Evolutionary conservation across 2,797 vertebrate species (phyloP).

Genomic region (Apodemus agrarius): DNA sequence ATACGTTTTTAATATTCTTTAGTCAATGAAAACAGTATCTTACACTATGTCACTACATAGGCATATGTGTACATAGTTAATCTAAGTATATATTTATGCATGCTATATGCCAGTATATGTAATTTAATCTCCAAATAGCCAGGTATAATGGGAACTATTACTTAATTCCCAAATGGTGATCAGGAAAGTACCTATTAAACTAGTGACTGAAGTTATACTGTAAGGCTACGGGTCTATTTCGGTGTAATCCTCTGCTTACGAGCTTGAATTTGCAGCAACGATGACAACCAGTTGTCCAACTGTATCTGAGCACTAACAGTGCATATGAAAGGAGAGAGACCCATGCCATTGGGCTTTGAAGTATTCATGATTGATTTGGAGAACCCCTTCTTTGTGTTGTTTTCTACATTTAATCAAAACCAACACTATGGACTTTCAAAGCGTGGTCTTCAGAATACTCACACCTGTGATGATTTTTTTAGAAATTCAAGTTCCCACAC

Average conservation of each 20-base stretch:
- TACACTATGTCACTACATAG: background rate
- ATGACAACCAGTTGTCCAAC: background rate
- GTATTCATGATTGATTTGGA: background rate
- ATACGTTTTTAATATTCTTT: conserved; percentile 15
- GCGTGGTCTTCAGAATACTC: background rate
- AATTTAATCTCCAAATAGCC: conserved; percentile 20
- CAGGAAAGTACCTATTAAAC: conserved; percentile 8
- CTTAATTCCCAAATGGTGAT: background rate
- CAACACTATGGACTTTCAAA: background rate
- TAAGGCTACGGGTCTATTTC: background rate
- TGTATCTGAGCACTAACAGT: background rate
- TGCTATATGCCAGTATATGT: background rate
- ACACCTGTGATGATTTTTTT: background rate
- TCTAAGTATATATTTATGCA: background rate
- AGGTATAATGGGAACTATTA: background rate
- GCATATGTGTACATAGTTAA: background rate
- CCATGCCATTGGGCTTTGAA: background rate
- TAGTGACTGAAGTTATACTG: background rate
- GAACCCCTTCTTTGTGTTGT: background rate
- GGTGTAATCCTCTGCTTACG: background rate
- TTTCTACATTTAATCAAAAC: conserved; percentile 16
- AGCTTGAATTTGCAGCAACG: background rate
- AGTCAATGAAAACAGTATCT: background rate
- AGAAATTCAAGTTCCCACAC: background rate
- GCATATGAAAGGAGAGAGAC: background rate